Percentiles rank a stretch among this genome's conserved stretches.
phyloP scores from a whole-genome alignment of 2,113 vertebrate genomes.

The Cavia aperea region DNA sequence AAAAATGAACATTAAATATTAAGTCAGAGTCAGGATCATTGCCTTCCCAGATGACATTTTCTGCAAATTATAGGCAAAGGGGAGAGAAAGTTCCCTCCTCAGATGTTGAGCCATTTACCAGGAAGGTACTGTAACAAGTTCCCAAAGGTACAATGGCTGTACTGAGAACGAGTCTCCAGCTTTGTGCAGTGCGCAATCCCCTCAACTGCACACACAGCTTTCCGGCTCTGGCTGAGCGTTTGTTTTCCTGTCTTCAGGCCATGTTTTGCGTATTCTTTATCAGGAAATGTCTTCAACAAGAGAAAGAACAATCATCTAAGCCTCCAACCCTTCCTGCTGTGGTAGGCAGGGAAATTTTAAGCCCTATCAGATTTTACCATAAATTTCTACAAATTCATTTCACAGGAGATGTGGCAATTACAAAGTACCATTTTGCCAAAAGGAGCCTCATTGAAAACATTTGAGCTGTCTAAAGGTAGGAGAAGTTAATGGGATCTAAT shows the following conservation, averaged over 20 bases:
- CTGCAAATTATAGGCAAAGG: neutral
- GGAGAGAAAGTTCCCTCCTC: neutral
- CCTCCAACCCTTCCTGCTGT: neutral
- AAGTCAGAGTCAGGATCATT: neutral
- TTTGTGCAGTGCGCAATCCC: neutral
- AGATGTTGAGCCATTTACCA: neutral
- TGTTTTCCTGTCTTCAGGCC: neutral
- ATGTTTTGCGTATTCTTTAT: neutral
- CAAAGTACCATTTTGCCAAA: neutral
- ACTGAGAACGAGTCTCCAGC: neutral
- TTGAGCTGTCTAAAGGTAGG: neutral
- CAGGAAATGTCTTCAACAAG: constrained; percentile 1
- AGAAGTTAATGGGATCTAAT: neutral
- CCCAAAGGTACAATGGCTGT: neutral
- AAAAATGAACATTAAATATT: constrained; percentile 4
- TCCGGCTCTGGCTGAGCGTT: neutral
- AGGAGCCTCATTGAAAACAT: neutral
- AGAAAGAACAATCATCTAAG: neutral
- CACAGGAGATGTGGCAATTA: neutral
- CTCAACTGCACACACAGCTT: neutral
- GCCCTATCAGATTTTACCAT: neutral
- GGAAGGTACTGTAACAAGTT: neutral
- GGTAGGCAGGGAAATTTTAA: neutral
- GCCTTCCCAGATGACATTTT: constrained; percentile 16
- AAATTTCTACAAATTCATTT: neutral